Percentiles rank a stretch among this genome's conserved stretches.
These are phyloP conservation scores for Styela plicata DNA, from an alignment of 23 tunicate genomes.

Conservation along the genomic window DNA sequence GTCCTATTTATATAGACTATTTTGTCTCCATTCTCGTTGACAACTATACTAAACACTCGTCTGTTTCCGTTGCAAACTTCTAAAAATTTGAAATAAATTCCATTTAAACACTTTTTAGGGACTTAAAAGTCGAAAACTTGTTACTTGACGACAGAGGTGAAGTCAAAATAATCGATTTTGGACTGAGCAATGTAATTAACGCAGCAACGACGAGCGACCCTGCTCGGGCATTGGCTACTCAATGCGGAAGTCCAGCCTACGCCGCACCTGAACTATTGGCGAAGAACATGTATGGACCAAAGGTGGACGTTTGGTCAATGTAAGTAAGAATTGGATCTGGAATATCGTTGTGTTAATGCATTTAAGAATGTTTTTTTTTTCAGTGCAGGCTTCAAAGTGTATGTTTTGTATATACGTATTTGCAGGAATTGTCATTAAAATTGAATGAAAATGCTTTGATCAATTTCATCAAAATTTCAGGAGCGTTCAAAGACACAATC, in stretches of 20 bases:
- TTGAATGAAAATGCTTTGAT: no score
- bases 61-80: no score
- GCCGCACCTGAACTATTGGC: conserved; percentile 98
- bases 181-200: conserved; percentile 69
- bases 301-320: conserved; percentile 99
- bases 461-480: no score
- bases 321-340: no score
- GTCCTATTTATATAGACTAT: no score
- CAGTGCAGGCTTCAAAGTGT: background rate
- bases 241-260: conserved; percentile 98
- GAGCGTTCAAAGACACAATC: no score
- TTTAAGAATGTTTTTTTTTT: no score
- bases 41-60: no score
- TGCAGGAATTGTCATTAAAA: no score
- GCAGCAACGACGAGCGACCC: conserved; percentile 5
- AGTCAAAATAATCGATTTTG: conserved; percentile 96
- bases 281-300: conserved; percentile 88
- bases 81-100: no score
- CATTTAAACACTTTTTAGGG: conserved; percentile 77
- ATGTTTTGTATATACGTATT: background rate
- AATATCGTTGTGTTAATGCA: background rate
- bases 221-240: conserved; percentile 62
- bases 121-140: conserved; percentile 95
- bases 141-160: conserved; percentile 76
- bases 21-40: no score